phyloP scores from a whole-genome alignment of 64 coral and sea anemone genomes.

The Montipora sp. region DNA sequence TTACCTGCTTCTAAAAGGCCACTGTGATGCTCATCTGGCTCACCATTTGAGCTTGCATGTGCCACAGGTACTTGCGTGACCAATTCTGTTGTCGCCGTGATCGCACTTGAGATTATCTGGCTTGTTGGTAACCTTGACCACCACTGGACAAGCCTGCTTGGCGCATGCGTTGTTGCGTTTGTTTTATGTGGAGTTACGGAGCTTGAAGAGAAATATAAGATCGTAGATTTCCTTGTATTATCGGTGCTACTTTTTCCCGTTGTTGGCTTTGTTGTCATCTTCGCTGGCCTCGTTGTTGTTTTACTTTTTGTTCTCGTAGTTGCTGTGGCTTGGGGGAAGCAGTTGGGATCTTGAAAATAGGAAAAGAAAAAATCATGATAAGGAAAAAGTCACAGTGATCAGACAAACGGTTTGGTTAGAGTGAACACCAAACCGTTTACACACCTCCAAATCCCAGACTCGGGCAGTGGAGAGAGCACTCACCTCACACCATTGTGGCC shows the following conservation, averaged over 20 bases:
- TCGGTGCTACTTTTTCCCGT: not conserved
- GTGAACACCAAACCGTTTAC: no score
- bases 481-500: no score
- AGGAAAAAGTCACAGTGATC: not conserved
- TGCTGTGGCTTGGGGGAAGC: not conserved
- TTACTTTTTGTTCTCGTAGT: not conserved
- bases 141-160: not conserved
- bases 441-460: no score
- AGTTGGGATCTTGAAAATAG: conserved; percentile 13
- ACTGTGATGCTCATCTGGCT: not conserved
- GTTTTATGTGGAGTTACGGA: not conserved
- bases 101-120: not conserved
- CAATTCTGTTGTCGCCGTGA: not conserved
- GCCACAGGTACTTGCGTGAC: not conserved
- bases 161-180: not conserved
- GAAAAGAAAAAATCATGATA: not conserved
- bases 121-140: not conserved
- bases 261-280: not conserved
- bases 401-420: not conserved
- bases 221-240: not conserved
- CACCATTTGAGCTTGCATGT: not conserved
- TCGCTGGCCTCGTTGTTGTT: not conserved
- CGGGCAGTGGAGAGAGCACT: no score
- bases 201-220: not conserved
- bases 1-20: conserved; percentile 7